A percentile compares a stretch with the other conserved stretches of the same genome.
Evolutionary conservation across 2,113 vertebrate species (phyloP).

Genomic region (Thunnus thynnus): DNA sequence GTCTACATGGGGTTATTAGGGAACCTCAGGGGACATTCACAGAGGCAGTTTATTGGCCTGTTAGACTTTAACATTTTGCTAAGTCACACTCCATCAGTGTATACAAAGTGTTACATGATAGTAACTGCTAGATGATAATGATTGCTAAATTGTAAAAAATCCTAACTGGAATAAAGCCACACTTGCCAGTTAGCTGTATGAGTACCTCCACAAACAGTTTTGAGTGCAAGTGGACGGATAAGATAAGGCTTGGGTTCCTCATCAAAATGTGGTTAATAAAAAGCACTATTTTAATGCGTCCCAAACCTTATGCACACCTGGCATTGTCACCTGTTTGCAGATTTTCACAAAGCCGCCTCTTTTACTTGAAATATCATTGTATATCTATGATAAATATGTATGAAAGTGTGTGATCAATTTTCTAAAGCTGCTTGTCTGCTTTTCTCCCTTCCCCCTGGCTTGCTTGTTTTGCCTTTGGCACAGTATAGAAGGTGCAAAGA

Average conservation of each 20-base stretch:
- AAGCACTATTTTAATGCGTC: background rate
- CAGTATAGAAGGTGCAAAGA: constrained; percentile 4
- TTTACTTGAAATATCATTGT: constrained; percentile 33
- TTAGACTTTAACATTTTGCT: constrained; percentile 4
- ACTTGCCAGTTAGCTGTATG: background rate
- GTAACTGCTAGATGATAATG: background rate
- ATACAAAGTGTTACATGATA: background rate
- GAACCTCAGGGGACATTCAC: constrained; percentile 7
- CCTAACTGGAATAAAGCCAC: background rate
- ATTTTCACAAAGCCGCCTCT: constrained; percentile 15
- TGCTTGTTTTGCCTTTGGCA: constrained; percentile 27
- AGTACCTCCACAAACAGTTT: background rate
- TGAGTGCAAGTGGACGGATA: constrained; percentile 8
- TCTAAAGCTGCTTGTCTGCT: constrained; percentile 22
- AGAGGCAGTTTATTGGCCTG: constrained; percentile 4
- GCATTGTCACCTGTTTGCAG: background rate
- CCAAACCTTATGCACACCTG: background rate
- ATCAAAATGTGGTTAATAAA: constrained; percentile 2
- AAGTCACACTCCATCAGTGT: background rate
- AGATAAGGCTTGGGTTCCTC: background rate
- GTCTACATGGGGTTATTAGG: background rate
- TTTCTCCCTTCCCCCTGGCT: background rate
- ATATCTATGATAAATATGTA: constrained; percentile 49
- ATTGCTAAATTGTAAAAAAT: background rate
- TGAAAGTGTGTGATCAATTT: constrained; percentile 26